Evolutionary conservation across 2,113 vertebrate species (phyloP), one percentile per base, ranked within the genome.

Genomic region (Syrrhaptes paradoxus): DNA sequence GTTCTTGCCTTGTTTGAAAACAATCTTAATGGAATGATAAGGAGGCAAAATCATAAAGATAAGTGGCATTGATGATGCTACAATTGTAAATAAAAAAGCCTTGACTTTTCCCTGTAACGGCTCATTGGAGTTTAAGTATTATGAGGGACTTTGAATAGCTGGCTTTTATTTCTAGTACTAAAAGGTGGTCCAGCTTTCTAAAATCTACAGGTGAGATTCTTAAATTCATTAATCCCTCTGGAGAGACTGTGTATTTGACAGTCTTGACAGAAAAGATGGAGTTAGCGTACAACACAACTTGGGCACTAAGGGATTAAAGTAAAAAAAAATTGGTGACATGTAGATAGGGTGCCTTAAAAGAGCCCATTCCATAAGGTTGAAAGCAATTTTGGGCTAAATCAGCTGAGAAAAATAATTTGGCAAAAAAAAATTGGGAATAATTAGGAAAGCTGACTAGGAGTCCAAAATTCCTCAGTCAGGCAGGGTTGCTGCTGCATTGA

Each of bases 1-100:
- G 71, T 67, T 74, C 96, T 81, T 3, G 2, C 80, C 82, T 91
- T 87, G 89, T 96, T 91, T 94, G 91, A 82, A 94, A 96, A 85
- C 89, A 71, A n/a, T 6, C 94, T 92, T 92, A 93, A 74, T 17
- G 29, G 86, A 67, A 90, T 38, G 92, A 85, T 66, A 93, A 85
- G 87, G 82, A 85, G 74, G 79, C 45, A 26, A 71, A 71, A 84
- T 52, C 74, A 15, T 87, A 62, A 68, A 32, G 80, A 6, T 54
- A 81, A 90, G 70, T 79, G 84, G n/a, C 45, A 28, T 63, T 89
- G 80, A 90, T 32, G 49, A 21, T 66, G 79, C 48, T 41, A 17
- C 46, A 49, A 3, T 6, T 51, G 9, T 28, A 59, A 71, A 80
- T 66, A 55, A 48, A 85, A 52, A 73, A 71, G 62, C 25, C 72